Base-by-base conservation (phyloP, 2,797 vertebrate species). In the Sebastes diaconus region DNA sequence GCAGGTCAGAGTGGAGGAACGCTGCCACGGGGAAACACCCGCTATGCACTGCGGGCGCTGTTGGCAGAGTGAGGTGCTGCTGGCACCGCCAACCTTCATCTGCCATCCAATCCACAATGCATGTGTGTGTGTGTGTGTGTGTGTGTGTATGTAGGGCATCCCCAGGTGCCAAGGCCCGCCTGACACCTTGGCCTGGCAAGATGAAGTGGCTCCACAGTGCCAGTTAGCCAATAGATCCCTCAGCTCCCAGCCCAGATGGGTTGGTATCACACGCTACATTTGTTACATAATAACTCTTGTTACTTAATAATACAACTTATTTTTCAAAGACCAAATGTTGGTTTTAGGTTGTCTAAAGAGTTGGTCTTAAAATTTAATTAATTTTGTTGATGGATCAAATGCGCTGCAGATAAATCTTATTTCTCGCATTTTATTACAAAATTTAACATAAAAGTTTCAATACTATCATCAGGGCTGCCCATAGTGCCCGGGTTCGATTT, bases 21-120 rank as follows among this genome's bases (percentile, higher is more conserved):
- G 59, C 22, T 24, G 75, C 75, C 66, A 24, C 14, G 14, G 68
- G 88, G 65, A 76, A 87, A 89, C 73, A 75, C 83, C 79, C 67
- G 59, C 73, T 18, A 74, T 68, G 76, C 74, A 50, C 83, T 11
- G 50, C 22, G 14, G 63, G 36, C 50, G 1, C 64, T 63, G 52
- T 8, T 89, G 89, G 84, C 82, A 89, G 7, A 61, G 67, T 0
- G 46, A 72, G 10, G 36, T 73, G 72, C 67, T 73, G 67, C 80
- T 75, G 83, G 77, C 78, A 54, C 58, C 2, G 76, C 64, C 81
- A 64, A 54, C 39, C 58, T 22, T 84, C 73, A 80, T 76, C 84
- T 79, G 68, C 50, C 63, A 32, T 72, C 67, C 59, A 46, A 25
- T 32, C 61, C 57, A 14, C 36, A 39, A 39, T 39, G 24, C 12